phyloP scores from a whole-genome alignment of 2,888 invertebrate species.

The Spilarctia lutea region DNA sequence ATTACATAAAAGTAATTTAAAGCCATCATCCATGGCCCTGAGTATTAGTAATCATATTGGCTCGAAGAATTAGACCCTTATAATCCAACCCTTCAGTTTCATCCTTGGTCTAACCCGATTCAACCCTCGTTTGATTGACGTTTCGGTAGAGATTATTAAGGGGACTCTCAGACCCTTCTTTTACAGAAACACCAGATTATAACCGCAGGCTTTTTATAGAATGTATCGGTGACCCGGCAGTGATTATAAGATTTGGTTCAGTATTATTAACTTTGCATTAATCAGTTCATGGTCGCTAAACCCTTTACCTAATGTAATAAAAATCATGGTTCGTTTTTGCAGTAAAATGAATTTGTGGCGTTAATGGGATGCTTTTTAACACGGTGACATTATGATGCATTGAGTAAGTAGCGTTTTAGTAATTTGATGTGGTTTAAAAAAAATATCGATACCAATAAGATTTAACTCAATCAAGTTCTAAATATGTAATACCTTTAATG shows the following conservation, averaged over 20 bases:
- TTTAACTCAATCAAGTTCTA: no score
- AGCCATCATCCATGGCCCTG: slow-evolving; percentile 70
- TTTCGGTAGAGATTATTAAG: slow-evolving; percentile 73
- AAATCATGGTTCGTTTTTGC: neutral
- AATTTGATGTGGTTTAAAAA: neutral
- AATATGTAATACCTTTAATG: no score
- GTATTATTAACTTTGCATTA: slow-evolving; percentile 29
- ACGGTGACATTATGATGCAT: neutral
- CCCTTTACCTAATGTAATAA: neutral
- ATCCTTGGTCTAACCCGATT: slow-evolving; percentile 61
- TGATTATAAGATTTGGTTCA: slow-evolving; percentile 35
- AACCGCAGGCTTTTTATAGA: slow-evolving; percentile 57
- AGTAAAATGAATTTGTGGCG: neutral
- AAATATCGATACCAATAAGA: neutral
- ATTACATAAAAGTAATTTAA: slow-evolving; percentile 76
- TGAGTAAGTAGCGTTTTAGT: neutral
- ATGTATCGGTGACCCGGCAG: slow-evolving; percentile 40
- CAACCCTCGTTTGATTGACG: slow-evolving; percentile 80
- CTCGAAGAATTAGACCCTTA: slow-evolving; percentile 79
- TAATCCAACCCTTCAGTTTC: slow-evolving; percentile 83
- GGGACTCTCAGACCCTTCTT: slow-evolving; percentile 60
- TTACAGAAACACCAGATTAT: slow-evolving; percentile 64
- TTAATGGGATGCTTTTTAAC: neutral
- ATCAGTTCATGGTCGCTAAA: slow-evolving; percentile 8
- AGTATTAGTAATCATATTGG: slow-evolving; percentile 80